Evolutionary conservation across 2,113 vertebrate species (phyloP).

Genomic region (Cyphomyrus plagiostoma): DNA sequence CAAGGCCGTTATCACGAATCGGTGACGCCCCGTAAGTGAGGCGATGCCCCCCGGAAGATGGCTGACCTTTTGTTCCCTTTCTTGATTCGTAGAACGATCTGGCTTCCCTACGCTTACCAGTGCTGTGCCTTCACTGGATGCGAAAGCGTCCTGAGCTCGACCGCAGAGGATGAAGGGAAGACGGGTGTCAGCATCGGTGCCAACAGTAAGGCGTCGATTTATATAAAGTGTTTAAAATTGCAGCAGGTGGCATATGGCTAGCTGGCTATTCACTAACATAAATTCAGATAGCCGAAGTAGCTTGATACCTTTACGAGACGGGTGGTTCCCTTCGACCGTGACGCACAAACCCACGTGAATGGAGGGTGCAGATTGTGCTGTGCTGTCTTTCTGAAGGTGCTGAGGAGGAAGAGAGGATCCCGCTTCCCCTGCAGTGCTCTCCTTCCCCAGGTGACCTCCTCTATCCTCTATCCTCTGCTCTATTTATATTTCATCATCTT

Average conservation of each 20-base stretch:
- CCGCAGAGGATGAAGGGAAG: slow-evolving; percentile 60
- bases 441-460: slow-evolving; percentile 77
- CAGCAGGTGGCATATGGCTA: background rate
- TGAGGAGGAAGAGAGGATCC: slow-evolving; percentile 70
- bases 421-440: slow-evolving; percentile 82
- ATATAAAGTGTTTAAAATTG: background rate
- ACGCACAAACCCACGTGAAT: background rate
- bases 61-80: background rate
- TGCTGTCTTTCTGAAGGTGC: slow-evolving; percentile 42
- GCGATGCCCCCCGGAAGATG: background rate
- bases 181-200: slow-evolving; percentile 56
- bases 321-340: background rate
- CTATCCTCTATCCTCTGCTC: background rate
- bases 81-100: slow-evolving; percentile 71
- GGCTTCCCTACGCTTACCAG: slow-evolving; percentile 95
- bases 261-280: background rate
- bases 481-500: background rate
- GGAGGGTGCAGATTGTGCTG: background rate
- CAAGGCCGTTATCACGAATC: background rate
- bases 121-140: slow-evolving; percentile 91
- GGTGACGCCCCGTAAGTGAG: background rate
- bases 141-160: slow-evolving; percentile 62
- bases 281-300: background rate
- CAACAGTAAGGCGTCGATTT: background rate
- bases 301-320: background rate